Evolutionary conservation across 2,113 vertebrate genomes (phyloP).

Genomic region (Phoenicopterus ruber): DNA sequence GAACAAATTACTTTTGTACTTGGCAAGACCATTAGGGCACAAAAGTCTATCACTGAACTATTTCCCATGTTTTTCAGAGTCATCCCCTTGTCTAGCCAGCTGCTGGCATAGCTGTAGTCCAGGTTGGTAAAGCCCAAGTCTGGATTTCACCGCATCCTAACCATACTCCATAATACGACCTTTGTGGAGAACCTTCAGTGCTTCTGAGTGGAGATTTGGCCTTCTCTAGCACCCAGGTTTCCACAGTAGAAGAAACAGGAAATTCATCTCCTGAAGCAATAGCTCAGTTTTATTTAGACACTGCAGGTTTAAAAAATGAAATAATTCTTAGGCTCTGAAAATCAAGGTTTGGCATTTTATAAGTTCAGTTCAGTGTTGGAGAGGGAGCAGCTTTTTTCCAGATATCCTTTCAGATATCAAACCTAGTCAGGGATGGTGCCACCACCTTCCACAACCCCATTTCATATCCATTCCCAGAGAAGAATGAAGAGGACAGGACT

Average conservation of each 20-base stretch:
- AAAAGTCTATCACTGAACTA: neutral
- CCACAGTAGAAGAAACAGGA: neutral
- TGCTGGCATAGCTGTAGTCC: neutral
- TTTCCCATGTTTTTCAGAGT: neutral
- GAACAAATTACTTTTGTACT: neutral
- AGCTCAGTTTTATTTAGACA: neutral
- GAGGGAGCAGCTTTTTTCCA: neutral
- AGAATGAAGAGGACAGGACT: neutral
- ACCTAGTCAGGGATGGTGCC: neutral
- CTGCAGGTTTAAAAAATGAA: neutral
- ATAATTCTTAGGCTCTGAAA: neutral
- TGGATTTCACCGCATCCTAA: neutral
- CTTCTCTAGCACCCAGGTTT: neutral
- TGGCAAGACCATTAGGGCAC: neutral
- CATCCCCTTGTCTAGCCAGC: neutral
- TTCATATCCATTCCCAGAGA: neutral
- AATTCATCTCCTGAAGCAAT: neutral
- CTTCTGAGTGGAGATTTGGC: neutral
- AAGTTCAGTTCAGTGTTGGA: neutral
- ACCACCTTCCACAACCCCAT: neutral
- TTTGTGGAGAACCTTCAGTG: neutral
- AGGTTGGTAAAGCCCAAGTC: neutral
- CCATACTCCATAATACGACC: fast-evolving
- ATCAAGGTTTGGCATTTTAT: neutral
- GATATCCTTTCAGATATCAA: neutral